Conservation (phyloP, 2,113 vertebrate genomes). For the Anoura caudifer region DNA sequence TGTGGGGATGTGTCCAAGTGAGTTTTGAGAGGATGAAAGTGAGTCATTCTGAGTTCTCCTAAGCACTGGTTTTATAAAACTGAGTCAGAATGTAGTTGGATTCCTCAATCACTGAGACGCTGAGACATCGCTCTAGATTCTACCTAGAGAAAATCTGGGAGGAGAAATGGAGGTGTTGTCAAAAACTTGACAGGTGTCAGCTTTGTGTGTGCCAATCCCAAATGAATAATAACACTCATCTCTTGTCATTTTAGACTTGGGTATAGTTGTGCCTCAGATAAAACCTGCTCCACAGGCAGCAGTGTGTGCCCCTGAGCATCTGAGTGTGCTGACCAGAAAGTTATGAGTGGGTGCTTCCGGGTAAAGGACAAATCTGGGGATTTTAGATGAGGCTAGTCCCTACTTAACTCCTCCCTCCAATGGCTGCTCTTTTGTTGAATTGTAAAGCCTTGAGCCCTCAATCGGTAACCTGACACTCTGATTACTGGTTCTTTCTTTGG, state of each 20-base stretch:
- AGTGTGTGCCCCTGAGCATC: background rate
- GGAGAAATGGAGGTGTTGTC: background rate
- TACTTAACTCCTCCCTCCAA: background rate
- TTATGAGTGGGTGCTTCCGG: background rate
- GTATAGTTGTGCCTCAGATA: background rate
- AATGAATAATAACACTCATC: background rate
- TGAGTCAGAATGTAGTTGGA: background rate
- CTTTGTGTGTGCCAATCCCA: background rate
- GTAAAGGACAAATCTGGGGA: background rate
- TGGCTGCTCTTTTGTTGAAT: slow-evolving; percentile 7
- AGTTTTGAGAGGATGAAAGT: background rate
- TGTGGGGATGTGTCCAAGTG: background rate
- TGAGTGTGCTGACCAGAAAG: background rate
- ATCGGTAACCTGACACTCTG: slow-evolving; percentile 5
- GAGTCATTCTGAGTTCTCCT: background rate
- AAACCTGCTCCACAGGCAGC: background rate
- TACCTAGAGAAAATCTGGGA: background rate
- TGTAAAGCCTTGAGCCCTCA: slow-evolving; percentile 14
- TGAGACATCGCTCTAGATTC: background rate
- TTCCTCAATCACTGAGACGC: background rate
- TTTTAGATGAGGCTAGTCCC: background rate
- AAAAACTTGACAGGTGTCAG: background rate
- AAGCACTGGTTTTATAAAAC: background rate
- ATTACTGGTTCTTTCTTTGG: slow-evolving; percentile 37
- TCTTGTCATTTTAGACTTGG: background rate